Percentiles rank a stretch among this genome's conserved stretches.
Evolutionary conservation across 2,113 vertebrate species (phyloP).

Genomic region (Motacilla tschutschensis): DNA sequence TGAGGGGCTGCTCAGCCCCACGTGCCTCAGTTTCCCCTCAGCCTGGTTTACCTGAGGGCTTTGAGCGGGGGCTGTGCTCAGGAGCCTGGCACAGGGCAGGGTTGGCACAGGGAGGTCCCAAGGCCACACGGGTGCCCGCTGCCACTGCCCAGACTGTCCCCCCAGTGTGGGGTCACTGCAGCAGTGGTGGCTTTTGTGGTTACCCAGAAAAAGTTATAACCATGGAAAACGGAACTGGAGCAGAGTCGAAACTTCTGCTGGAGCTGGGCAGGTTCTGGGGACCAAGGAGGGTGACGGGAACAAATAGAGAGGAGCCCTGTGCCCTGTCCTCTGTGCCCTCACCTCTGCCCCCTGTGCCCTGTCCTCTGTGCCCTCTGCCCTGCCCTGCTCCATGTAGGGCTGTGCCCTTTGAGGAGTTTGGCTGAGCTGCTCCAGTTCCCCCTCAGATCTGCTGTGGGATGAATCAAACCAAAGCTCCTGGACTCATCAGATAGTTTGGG

Average conservation of each 20-base stretch:
- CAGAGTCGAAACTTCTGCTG: neutral
- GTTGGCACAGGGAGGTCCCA: rapidly evolving
- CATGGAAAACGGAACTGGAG: slow-evolving; percentile 9
- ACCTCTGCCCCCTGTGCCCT: neutral
- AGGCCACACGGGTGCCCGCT: rapidly evolving
- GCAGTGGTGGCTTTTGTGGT: slow-evolving; percentile 24
- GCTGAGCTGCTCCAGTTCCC: neutral
- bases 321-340: neutral
- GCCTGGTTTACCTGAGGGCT: neutral
- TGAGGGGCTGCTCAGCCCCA: neutral
- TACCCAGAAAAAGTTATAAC: slow-evolving; percentile 19
- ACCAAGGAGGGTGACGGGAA: neutral
- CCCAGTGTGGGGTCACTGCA: neutral
- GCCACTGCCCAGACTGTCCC: rapidly evolving
- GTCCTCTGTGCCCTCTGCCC: neutral
- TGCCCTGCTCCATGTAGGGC: neutral
- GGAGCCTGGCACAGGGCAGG: neutral
- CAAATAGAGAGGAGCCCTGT: neutral
- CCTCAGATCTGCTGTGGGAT: neutral
- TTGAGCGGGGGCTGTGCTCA: neutral
- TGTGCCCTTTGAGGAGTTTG: neutral
- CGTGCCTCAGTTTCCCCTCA: neutral
- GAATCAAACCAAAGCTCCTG: neutral
- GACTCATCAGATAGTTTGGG: too few relatives aligned
- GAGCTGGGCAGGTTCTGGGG: neutral